phyloP scores from a whole-genome alignment of 2,888 invertebrate genomes.

The Apodemia mormo region DNA sequence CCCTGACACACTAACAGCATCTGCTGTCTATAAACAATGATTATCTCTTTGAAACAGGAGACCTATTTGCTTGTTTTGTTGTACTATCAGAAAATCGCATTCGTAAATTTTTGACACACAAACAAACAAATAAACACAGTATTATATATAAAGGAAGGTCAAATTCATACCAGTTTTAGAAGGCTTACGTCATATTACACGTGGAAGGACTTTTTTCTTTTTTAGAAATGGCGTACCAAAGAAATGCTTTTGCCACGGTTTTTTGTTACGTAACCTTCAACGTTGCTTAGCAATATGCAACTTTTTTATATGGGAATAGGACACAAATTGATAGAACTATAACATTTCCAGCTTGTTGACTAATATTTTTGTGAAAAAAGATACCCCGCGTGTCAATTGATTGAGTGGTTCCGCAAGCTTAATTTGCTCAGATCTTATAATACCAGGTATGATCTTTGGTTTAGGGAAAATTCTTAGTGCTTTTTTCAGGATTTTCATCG shows the following conservation, averaged over 20 bases:
- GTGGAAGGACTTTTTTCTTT: slow-evolving; percentile 37
- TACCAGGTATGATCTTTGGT: too few relatives aligned
- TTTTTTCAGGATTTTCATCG: too few relatives aligned
- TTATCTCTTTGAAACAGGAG: too few relatives aligned
- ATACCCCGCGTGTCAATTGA: neutral
- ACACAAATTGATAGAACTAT: neutral
- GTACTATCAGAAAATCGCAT: too few relatives aligned
- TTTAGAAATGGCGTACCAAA: slow-evolving; percentile 45
- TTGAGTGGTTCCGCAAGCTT: neutral
- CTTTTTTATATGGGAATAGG: slow-evolving; percentile 9
- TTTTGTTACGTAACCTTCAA: slow-evolving; percentile 27
- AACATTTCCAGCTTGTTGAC: slow-evolving; percentile 1
- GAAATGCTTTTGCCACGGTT: slow-evolving; percentile 49
- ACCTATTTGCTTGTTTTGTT: too few relatives aligned
- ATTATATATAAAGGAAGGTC: slow-evolving; percentile 35
- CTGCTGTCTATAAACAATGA: too few relatives aligned
- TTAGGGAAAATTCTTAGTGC: too few relatives aligned
- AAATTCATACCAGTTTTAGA: slow-evolving; percentile 36
- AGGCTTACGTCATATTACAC: slow-evolving; percentile 57
- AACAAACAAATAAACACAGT: slow-evolving; percentile 29
- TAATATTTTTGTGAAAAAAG: neutral
- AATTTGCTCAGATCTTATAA: too few relatives aligned
- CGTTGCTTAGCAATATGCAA: slow-evolving; percentile 15
- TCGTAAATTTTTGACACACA: slow-evolving; percentile 1
- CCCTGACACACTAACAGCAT: too few relatives aligned